These are phyloP conservation scores for Nemopilema nomurai DNA, from an alignment of 30 jellyfish, hydroid and myxozoan genomes.

Conservation along the genomic window DNA sequence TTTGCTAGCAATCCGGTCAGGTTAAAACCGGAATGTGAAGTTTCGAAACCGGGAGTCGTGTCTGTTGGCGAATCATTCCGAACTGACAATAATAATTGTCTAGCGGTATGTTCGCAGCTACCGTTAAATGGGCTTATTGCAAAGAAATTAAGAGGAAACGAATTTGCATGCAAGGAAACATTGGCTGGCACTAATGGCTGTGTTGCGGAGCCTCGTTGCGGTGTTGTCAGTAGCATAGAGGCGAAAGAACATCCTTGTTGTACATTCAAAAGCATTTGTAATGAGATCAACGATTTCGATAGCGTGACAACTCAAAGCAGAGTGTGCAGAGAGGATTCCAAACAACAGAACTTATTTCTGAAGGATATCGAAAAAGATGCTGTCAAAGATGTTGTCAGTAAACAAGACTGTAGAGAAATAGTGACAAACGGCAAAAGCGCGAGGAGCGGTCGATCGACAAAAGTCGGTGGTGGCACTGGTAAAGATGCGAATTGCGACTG, in stretches of 20 bases:
- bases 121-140: background rate
- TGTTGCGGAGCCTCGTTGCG: background rate
- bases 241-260: background rate
- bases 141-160: background rate
- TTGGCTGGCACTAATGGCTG: background rate
- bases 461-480: background rate
- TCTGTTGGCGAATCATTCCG: background rate
- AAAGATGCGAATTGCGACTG: background rate
- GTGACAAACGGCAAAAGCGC: background rate
- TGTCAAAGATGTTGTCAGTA: background rate
- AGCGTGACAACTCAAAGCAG: background rate
- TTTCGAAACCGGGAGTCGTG: background rate
- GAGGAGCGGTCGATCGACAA: background rate
- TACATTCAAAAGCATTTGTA: background rate
- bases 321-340: background rate
- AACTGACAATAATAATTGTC: background rate
- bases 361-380: background rate
- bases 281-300: background rate
- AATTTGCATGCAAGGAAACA: background rate
- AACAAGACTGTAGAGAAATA: background rate
- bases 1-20: background rate
- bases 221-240: background rate
- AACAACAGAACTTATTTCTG: background rate
- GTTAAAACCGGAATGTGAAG: background rate
- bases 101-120: background rate